Evolutionary conservation across 2,888 invertebrate species (phyloP).

Genomic region (Chrysolina americana): DNA sequence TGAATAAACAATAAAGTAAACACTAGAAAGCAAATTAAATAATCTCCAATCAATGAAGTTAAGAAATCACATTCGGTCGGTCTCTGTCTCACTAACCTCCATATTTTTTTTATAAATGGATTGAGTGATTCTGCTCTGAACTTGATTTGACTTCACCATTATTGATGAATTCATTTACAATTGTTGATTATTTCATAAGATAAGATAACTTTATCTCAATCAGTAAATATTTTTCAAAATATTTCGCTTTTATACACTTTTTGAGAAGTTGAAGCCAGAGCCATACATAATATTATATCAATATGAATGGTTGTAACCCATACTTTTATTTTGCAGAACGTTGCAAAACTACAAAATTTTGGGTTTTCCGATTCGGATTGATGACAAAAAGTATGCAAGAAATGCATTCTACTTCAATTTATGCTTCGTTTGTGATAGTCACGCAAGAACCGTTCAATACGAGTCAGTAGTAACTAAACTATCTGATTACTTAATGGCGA

Average conservation of each 20-base stretch:
- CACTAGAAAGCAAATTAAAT: no score
- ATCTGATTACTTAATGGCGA: slow-evolving; percentile 90
- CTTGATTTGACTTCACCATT: no score
- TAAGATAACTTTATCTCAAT: no score
- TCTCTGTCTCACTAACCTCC: no score
- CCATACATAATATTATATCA: not conserved
- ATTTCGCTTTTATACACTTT: not conserved
- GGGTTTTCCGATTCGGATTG: slow-evolving; percentile 93
- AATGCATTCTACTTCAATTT: slow-evolving; percentile 97
- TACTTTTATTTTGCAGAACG: slow-evolving; percentile 71
- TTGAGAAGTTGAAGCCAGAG: not conserved
- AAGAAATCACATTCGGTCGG: no score
- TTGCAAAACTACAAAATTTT: slow-evolving; percentile 88
- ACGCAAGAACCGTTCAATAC: slow-evolving; percentile 91
- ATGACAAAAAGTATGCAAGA: slow-evolving; percentile 89
- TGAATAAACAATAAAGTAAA: no score
- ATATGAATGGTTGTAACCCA: not conserved
- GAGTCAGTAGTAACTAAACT: slow-evolving; percentile 95
- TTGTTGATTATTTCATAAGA: no score
- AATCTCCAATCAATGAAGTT: no score
- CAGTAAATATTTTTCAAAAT: no score
- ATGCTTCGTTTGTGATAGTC: slow-evolving; percentile 93
- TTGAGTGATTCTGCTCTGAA: no score
- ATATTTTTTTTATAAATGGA: no score
- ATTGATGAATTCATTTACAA: no score